These are phyloP conservation scores for Troides helena DNA, from an alignment of 2,888 invertebrate genomes.

Conservation along the genomic window DNA sequence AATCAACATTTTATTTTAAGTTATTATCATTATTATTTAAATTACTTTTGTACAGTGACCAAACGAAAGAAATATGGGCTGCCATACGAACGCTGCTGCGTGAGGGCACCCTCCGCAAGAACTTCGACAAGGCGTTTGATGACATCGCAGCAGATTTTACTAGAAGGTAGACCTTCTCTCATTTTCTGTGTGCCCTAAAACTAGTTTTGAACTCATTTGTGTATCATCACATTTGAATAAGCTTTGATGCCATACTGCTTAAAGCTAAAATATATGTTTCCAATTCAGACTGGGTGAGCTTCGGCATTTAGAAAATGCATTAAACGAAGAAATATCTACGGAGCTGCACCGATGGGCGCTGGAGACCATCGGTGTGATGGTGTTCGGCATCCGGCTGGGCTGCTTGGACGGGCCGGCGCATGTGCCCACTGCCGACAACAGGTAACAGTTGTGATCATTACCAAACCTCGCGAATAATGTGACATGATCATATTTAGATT, in stretches of 20 bases:
- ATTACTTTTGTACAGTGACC: conserved; percentile 50
- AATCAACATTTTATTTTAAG: no score
- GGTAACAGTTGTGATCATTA: conserved; percentile 38
- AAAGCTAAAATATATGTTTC: no score
- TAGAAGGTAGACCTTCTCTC: conserved; percentile 48
- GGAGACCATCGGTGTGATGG: conserved; percentile 64
- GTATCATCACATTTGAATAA: no score
- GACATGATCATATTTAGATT: no score
- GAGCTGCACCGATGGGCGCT: conserved; percentile 71
- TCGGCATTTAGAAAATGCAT: conserved; percentile 60
- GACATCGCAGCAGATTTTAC: conserved; percentile 64
- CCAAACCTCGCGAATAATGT: no score
- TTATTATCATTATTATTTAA: not conserved
- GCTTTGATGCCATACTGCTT: no score
- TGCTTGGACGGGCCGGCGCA: conserved; percentile 63
- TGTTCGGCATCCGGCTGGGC: conserved; percentile 68
- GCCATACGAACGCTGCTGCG: conserved; percentile 59
- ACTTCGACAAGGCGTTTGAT: conserved; percentile 61
- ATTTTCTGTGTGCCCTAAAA: no score
- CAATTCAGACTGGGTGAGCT: conserved; percentile 56
- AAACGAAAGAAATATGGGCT: conserved; percentile 64
- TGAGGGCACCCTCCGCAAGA: conserved; percentile 54
- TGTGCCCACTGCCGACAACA: conserved; percentile 54
- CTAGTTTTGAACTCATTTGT: no score
- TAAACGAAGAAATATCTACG: conserved; percentile 68